Evolutionary conservation across 2,888 invertebrate genomes (phyloP).

Genomic region (Noctua comes): DNA sequence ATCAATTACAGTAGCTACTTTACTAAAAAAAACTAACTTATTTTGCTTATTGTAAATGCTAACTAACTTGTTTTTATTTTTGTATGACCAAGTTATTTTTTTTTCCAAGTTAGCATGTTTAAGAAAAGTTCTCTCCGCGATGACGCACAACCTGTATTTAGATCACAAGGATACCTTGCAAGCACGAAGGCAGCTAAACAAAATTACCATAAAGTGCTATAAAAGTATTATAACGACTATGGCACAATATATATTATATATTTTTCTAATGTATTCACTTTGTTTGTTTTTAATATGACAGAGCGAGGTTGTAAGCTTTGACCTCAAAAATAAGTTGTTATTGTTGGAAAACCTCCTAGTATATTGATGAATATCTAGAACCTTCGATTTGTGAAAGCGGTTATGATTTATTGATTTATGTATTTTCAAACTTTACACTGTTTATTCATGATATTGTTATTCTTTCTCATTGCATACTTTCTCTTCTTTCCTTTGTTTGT

Average conservation of each 20-base stretch:
- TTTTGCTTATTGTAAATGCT: not conserved
- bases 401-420: not conserved
- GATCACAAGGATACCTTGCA: conserved; percentile 20
- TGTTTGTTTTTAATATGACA: conserved; percentile 1
- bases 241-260: conserved; percentile 11
- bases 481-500: not conserved
- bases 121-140: conserved; percentile 4
- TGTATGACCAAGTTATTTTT: not conserved
- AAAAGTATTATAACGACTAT: conserved; percentile 19
- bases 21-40: not conserved
- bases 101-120: not conserved
- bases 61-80: too few species aligned
- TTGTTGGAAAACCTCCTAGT: conserved; percentile 23
- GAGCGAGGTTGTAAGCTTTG: conserved; percentile 7
- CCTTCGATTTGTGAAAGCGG: not conserved
- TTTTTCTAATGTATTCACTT: conserved; percentile 23
- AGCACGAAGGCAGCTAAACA: conserved; percentile 2
- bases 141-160: conserved; percentile 8
- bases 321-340: conserved; percentile 13
- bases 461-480: not conserved
- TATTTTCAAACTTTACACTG: not conserved
- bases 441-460: not conserved
- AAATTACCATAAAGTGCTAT: conserved; percentile 29
- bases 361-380: conserved; percentile 4
- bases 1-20: not conserved